Percentiles rank a stretch among this genome's conserved stretches.
Conservation (phyloP, 2,888 invertebrate genomes). For the Trissolcus japonicus region DNA sequence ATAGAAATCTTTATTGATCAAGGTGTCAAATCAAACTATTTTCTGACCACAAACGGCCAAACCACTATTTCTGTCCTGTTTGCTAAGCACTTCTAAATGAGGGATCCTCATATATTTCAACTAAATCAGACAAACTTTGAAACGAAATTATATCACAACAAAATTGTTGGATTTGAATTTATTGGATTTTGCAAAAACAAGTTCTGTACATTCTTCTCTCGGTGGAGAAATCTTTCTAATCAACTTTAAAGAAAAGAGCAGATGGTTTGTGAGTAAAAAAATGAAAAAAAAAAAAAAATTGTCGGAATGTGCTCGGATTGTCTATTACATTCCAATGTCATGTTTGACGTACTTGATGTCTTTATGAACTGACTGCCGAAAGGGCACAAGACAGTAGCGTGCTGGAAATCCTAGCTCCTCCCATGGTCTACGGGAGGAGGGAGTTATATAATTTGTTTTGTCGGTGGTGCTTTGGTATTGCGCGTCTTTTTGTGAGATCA, state of each 20-base stretch:
- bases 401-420: conserved; percentile 49
- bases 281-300: background rate
- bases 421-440: conserved; percentile 22
- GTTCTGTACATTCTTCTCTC: no score
- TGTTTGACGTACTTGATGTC: conserved; percentile 22
- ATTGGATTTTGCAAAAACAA: no score
- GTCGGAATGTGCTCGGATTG: background rate
- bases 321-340: conserved; percentile 19
- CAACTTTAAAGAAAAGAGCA: background rate
- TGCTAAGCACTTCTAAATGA: no score
- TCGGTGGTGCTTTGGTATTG: conserved; percentile 18
- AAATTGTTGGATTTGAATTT: no score
- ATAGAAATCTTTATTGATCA: conserved; percentile 45
- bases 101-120: no score
- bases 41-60: conserved; percentile 25
- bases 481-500: conserved; percentile 30
- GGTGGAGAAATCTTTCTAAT: background rate
- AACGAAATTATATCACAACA: no score
- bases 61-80: no score
- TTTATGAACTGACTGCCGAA: conserved; percentile 16
- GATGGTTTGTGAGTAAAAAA: no score
- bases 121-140: no score
- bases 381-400: conserved; percentile 37
- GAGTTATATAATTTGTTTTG: conserved; percentile 38
- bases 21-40: conserved; percentile 41